Evolutionary conservation across 1,140 invertebrate species (phyloP).

Genomic region (Megalopta genalis): DNA sequence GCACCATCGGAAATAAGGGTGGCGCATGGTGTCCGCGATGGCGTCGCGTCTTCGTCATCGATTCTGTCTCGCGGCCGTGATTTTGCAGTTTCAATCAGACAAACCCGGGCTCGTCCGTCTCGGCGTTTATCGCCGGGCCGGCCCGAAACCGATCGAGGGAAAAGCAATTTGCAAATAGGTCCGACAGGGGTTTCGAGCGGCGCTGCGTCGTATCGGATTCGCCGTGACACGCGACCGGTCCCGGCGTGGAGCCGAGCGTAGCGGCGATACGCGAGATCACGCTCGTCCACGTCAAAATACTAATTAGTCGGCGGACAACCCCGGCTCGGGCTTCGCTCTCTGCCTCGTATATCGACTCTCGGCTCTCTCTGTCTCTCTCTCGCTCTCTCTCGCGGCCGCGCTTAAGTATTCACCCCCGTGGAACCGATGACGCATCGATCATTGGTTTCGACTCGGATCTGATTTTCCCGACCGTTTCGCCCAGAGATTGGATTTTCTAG

Average conservation of each 20-base stretch:
- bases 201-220: slow-evolving; percentile 58
- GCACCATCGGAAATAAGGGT: slow-evolving; percentile 8
- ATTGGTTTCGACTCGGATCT: slow-evolving; percentile 41
- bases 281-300: slow-evolving; percentile 54
- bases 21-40: neutral
- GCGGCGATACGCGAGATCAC: slow-evolving; percentile 49
- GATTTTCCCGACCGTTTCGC: slow-evolving; percentile 29
- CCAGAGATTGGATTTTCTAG: slow-evolving; percentile 19
- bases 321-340: neutral
- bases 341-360: no score
- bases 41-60: slow-evolving; percentile 52
- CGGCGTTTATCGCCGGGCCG: slow-evolving; percentile 55
- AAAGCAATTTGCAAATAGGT: slow-evolving; percentile 69
- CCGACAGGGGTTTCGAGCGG: slow-evolving; percentile 28
- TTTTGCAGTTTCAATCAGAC: slow-evolving; percentile 59
- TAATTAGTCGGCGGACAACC: slow-evolving; percentile 49
- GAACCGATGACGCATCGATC: slow-evolving; percentile 45
- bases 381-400: slow-evolving; percentile 2
- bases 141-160: slow-evolving; percentile 50
- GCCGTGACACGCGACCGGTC: slow-evolving; percentile 30
- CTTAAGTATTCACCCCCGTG: slow-evolving; percentile 26
- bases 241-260: no score
- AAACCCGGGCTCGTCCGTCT: slow-evolving; percentile 57
- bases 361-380: no score
- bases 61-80: slow-evolving; percentile 43